A percentile compares a stretch with the other conserved stretches of the same genome.
phyloP scores from a whole-genome alignment of 2,113 vertebrate species.

The Melanerpes formicivorus region DNA sequence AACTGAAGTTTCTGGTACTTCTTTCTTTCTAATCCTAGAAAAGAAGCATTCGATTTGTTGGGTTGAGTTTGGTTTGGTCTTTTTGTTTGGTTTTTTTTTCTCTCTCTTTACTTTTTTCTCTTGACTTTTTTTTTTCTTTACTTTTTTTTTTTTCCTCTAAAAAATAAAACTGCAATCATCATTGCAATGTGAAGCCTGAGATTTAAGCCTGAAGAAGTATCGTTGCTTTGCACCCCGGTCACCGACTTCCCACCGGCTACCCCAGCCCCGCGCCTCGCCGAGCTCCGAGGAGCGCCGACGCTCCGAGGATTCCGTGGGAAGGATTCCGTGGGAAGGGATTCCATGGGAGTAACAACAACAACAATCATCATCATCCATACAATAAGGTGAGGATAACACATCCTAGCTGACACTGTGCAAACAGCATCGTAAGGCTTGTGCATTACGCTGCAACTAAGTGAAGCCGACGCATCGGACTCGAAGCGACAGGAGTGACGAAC shows the following conservation, averaged over 20 bases:
- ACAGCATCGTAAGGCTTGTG: slow-evolving; percentile 58
- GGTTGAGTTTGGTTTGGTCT: background rate
- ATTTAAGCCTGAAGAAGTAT: slow-evolving; percentile 82
- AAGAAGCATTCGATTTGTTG: slow-evolving; percentile 79
- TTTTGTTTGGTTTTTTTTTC: no score
- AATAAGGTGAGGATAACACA: slow-evolving; percentile 22
- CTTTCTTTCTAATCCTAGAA: slow-evolving; percentile 78
- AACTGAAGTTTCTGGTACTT: slow-evolving; percentile 43
- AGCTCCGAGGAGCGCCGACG: slow-evolving; percentile 26
- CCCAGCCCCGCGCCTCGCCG: background rate
- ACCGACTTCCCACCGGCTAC: slow-evolving; percentile 9
- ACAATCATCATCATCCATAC: background rate
- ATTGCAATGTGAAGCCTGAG: slow-evolving; percentile 90
- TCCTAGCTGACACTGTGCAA: slow-evolving; percentile 9
- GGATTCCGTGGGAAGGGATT: background rate
- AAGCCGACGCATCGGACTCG: slow-evolving; percentile 22
- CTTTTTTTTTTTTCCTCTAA: slow-evolving; percentile 50
- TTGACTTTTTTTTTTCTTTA: no score
- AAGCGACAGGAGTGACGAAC: background rate
- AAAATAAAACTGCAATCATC: slow-evolving; percentile 82
- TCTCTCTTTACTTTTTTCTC: background rate
- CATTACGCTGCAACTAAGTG: slow-evolving; percentile 44
- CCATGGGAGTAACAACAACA: background rate
- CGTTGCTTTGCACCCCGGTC: slow-evolving; percentile 36
- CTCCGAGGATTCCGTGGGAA: background rate